phyloP scores from a whole-genome alignment of 2,797 vertebrate genomes.

The Todus mexicanus region DNA sequence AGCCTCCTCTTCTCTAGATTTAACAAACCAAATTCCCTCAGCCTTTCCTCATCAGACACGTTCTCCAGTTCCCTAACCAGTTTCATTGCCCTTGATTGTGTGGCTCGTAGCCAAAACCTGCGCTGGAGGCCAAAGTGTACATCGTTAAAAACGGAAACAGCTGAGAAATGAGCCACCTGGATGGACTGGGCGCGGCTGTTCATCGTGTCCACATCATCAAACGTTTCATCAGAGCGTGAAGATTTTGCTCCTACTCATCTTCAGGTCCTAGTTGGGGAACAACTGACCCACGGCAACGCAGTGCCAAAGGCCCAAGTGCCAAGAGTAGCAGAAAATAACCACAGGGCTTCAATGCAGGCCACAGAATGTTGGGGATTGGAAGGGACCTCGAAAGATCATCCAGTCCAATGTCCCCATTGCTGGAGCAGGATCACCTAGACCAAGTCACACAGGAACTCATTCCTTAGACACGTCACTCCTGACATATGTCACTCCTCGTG shows the following conservation, averaged over 20 bases:
- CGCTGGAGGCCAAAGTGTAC: background rate
- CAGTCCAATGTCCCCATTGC: too few species aligned
- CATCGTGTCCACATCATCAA: background rate
- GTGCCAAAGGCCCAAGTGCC: background rate
- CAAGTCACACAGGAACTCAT: too few species aligned
- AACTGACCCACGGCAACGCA: accelerated
- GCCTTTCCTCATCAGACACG: too few species aligned
- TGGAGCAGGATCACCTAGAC: too few species aligned
- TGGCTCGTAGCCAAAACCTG: background rate
- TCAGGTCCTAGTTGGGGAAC: background rate
- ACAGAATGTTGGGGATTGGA: too few species aligned
- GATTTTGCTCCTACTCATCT: background rate
- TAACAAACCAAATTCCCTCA: too few species aligned
- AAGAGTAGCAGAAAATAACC: background rate
- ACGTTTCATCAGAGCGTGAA: background rate
- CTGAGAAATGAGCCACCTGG: background rate
- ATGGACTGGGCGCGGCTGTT: accelerated
- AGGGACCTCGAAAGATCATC: too few species aligned
- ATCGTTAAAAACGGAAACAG: accelerated
- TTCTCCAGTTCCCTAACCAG: too few species aligned
- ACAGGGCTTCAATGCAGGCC: background rate
- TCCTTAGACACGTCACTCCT: too few species aligned
- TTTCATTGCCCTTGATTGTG: too few species aligned
- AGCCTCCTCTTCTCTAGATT: too few species aligned
- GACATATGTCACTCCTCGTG: background rate